Conservation (phyloP, 2,113 vertebrate species). For the Sitta europaea region DNA sequence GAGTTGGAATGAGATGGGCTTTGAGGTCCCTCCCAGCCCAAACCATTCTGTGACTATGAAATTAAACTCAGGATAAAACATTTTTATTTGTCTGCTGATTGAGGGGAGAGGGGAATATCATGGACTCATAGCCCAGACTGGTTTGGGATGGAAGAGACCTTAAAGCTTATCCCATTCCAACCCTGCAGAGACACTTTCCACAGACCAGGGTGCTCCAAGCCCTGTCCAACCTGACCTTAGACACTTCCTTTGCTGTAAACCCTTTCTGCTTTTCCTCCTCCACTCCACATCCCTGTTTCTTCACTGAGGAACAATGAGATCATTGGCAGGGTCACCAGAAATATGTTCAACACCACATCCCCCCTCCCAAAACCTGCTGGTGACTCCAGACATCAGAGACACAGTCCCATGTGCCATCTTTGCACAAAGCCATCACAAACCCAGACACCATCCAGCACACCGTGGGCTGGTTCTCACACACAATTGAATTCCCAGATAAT, state of each 20-base stretch:
- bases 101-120: neutral
- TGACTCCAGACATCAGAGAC: neutral
- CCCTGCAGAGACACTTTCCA: neutral
- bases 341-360: neutral
- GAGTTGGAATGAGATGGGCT: neutral
- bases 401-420: rapidly evolving
- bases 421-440: neutral
- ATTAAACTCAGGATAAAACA: neutral
- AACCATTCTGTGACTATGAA: neutral
- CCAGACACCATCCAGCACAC: neutral
- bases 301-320: rapidly evolving
- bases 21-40: neutral
- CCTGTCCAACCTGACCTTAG: neutral
- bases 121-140: neutral
- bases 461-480: neutral
- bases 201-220: neutral
- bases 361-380: neutral
- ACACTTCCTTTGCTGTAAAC: neutral
- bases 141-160: neutral
- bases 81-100: neutral
- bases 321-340: neutral
- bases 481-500: neutral
- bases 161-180: neutral
- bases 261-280: neutral
- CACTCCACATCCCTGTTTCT: neutral